phyloP scores from a whole-genome alignment of 2,888 invertebrate species.

The Listrodromus nycthemerus region DNA sequence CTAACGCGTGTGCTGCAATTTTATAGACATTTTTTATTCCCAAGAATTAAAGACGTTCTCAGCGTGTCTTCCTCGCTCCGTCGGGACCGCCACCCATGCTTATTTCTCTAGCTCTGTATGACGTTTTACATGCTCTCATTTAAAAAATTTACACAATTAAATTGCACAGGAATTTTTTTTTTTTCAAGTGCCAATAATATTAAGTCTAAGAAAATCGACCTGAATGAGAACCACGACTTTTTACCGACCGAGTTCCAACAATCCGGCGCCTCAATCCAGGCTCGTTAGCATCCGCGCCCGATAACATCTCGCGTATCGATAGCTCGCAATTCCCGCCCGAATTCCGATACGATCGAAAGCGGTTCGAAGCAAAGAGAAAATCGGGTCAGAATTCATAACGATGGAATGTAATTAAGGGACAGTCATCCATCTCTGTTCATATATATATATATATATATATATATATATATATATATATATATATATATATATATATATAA shows the following conservation, averaged over 20 bases:
- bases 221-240: background rate
- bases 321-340: conserved; percentile 29
- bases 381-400: conserved; percentile 50
- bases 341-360: conserved; percentile 51
- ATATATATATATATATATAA: background rate
- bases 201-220: background rate
- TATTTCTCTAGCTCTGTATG: too few relatives aligned
- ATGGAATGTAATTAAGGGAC: conserved; percentile 53
- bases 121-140: too few relatives aligned
- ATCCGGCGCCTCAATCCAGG: background rate
- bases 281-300: conserved; percentile 8
- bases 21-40: too few relatives aligned
- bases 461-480: background rate
- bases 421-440: conserved; percentile 36
- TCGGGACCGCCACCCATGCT: too few relatives aligned
- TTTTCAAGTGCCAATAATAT: too few relatives aligned
- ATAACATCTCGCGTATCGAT: conserved; percentile 44
- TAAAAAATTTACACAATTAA: too few relatives aligned
- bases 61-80: too few relatives aligned
- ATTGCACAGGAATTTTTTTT: too few relatives aligned
- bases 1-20: too few relatives aligned
- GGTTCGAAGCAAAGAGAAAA: conserved; percentile 42
- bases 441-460: conserved; percentile 16
- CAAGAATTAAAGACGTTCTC: too few relatives aligned
- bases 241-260: background rate